Base-by-base conservation (phyloP, 2,113 vertebrate genomes). In the Aplodontia rufa region DNA sequence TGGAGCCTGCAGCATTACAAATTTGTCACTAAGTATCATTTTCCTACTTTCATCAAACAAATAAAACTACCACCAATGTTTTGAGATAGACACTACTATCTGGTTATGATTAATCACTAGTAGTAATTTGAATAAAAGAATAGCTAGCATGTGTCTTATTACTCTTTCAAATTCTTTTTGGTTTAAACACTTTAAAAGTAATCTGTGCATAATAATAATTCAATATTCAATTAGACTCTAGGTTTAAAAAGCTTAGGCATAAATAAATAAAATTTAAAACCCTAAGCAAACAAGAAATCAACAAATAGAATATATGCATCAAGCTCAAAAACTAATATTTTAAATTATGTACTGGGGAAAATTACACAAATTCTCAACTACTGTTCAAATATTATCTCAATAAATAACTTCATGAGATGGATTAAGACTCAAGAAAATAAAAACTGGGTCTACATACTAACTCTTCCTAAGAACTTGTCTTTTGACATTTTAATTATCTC, bases 401-500 rank as follows among this genome's bases (percentile, higher is more conserved):
- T 91, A 92, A 97, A 96, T 92, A 96, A 90, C 58, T 87, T 93
- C 45, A 82, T 79, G 35, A 92, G 62, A 85, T 64, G 81, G 97
- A 92, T 84, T 95, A 93, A 87, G 37, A 88, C 28, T 68, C 24
- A 87, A 94, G 62, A 91, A 86, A 97, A 96, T 91, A 90, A 90
- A 89, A 90, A 66, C 13, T 78, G 64, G 20, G 66, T 90, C 84
- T 96, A 87, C 47, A 83, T 62, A 93, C n/a, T 83, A 97, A 95
- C 13, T 87, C 66, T 96, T 96, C 79, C 45, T 75, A 79, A 40
- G 49, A 93, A 95, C 72, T 93, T 94, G 37, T 68, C 75, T 95
- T 90, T 82, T 93, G 78, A 96, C 91, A 96, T 97, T 88, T 95
- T 97, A 96, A 93, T 94, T 90, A 12, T 88, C 55, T 96, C 71